A percentile compares a stretch with the other conserved stretches of the same genome.
Conservation (phyloP, 1,140 invertebrate species). For the Rhyacophila brunnea region DNA sequence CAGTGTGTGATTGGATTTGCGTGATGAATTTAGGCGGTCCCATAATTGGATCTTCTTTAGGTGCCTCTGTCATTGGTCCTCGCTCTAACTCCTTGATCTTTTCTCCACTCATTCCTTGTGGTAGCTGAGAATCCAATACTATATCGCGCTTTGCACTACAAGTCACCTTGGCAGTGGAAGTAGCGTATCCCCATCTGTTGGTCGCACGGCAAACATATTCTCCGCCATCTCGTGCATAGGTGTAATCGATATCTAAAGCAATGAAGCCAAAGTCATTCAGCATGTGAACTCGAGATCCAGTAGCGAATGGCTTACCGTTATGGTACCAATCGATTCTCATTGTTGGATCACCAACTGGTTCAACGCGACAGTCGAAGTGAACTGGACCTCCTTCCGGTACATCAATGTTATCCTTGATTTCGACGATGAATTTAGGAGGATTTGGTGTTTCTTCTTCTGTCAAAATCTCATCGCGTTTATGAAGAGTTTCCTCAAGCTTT, state of each 20-base stretch:
- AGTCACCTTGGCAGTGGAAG: conserved; percentile 78
- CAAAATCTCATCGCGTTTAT: conserved; percentile 81
- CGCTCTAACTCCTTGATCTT: conserved; percentile 91
- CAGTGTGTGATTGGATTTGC: conserved; percentile 75
- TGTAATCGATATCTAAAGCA: conserved; percentile 83
- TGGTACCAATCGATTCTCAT: conserved; percentile 95
- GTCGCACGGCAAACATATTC: conserved; percentile 84
- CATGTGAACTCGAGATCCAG: conserved; percentile 85
- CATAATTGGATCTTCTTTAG: conserved; percentile 66
- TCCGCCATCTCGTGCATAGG: conserved; percentile 80
- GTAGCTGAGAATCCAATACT: conserved; percentile 88
- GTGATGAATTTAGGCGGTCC: conserved; percentile 81
- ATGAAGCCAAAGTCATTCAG: conserved; percentile 93
- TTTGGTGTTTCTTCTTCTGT: conserved; percentile 81
- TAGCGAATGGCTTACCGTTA: conserved; percentile 85
- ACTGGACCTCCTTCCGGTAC: conserved; percentile 82
- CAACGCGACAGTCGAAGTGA: conserved; percentile 89
- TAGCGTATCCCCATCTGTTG: conserved; percentile 82
- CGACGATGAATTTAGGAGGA: conserved; percentile 81
- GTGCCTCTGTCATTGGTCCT: conserved; percentile 70
- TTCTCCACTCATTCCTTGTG: conserved; percentile 88
- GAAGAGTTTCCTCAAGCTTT: conserved; percentile 83
- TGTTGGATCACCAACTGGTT: conserved; percentile 80
- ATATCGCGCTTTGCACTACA: conserved; percentile 85
- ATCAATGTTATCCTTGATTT: conserved; percentile 80